Conservation (phyloP, 2,113 vertebrate species). For the Mobula hypostoma region DNA sequence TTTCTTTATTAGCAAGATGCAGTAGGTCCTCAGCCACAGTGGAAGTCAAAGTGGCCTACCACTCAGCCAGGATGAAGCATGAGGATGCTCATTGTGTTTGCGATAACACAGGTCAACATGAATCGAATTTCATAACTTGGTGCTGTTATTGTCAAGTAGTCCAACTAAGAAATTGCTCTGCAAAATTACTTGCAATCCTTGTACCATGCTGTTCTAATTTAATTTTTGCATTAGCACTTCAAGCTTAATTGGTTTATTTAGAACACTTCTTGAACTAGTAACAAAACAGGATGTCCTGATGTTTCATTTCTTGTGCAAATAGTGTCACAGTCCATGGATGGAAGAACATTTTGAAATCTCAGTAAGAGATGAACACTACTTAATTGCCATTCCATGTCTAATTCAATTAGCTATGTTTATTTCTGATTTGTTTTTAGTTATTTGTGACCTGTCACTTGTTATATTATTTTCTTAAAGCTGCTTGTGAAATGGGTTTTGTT, state of each 20-base stretch:
- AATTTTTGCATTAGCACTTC: neutral
- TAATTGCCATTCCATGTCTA: neutral
- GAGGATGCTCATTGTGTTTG: neutral
- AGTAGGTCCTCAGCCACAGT: too few relatives aligned
- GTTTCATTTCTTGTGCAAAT: slow-evolving; percentile 17
- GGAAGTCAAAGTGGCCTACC: neutral
- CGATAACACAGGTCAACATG: neutral
- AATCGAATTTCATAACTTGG: neutral
- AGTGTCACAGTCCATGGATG: neutral
- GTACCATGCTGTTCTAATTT: neutral
- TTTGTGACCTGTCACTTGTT: neutral
- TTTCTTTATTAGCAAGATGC: neutral
- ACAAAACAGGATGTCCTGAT: slow-evolving; percentile 19
- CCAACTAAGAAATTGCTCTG: neutral
- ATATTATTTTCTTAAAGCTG: neutral
- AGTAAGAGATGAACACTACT: neutral
- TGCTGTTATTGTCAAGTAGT: neutral
- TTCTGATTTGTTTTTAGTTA: neutral
- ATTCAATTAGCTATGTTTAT: neutral
- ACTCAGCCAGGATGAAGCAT: neutral
- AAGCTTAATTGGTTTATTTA: neutral
- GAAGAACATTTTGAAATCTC: neutral
- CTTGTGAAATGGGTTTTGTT: neutral
- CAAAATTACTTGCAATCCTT: neutral
- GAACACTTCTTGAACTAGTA: slow-evolving; percentile 2